Base-by-base conservation (phyloP, 2,797 vertebrate species). In the Dipus sagitta region DNA sequence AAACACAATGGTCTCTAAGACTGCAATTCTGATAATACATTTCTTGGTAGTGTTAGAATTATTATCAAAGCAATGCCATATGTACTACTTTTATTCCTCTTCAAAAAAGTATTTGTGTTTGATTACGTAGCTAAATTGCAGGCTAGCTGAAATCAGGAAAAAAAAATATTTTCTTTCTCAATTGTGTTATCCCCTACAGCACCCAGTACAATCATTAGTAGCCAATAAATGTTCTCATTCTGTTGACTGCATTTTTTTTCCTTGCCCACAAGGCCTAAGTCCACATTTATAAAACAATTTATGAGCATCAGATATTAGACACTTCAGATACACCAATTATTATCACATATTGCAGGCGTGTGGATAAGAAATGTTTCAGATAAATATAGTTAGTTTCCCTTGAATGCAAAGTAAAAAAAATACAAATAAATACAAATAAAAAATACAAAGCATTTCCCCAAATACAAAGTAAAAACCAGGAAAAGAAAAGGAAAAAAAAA, bases 211-310 rank as follows among this genome's bases (percentile, higher is more conserved):
- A 86, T 71, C 80, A 94, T 83, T 60, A 92, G 54, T 20, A 71
- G 60, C 62, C 75, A 94, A 58, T 85, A 90, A 94, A 86, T 32
- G 30, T n/a, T 86, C 47, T 82, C n/a, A 68, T 15, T 28, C 75
- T 92, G 10, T 62, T 42, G 24, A 79, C 54, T 79, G 64, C 24
- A 90, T 94, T 83, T 84, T n/a, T 32, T 81, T 18, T 65, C n/a
- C 58, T 88, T 87, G 58, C 67, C 96, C 60, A 90, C 32, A 90
- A 83, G 47, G 65, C 62, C 64, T 85, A 75, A 70, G 67, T 67
- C 62, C 24, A 58, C 80, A 74, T 83, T 89, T 85, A 93, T 58
- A 93, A 93, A 93, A 83, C 74, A 92, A 91, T 80, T 92, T 91
- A 88, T 70, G 58, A 90, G 68, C 12, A 4, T 8, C 88, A 58